These are phyloP conservation scores for Erebia epiphron DNA, from an alignment of 2,888 invertebrate genomes.

Conservation along the genomic window DNA sequence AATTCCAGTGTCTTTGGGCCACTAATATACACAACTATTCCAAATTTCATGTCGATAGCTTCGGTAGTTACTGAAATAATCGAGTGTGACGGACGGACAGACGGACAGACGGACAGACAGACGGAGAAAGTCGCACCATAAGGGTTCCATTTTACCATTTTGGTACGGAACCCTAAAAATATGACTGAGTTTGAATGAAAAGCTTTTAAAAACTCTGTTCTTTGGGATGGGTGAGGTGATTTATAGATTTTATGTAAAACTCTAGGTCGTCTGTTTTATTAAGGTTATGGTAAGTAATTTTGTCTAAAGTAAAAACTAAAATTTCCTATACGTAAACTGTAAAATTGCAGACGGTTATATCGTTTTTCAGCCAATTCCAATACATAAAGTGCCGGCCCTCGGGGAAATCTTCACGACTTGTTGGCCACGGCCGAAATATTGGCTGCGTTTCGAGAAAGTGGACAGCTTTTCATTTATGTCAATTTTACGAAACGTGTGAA, in stretches of 20 bases:
- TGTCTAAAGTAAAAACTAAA: background rate
- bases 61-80: too few relatives aligned
- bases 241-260: background rate
- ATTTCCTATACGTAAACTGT: background rate
- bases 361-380: constrained; percentile 2
- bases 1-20: too few relatives aligned
- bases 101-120: too few relatives aligned
- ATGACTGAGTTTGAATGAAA: too few relatives aligned
- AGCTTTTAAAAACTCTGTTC: too few relatives aligned
- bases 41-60: too few relatives aligned
- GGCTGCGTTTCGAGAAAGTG: constrained; percentile 1
- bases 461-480: constrained; percentile 14
- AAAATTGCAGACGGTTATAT: constrained; percentile 4
- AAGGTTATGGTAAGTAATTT: background rate
- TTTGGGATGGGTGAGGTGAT: too few relatives aligned
- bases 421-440: constrained; percentile 4
- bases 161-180: too few relatives aligned
- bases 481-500: constrained; percentile 18
- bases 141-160: too few relatives aligned
- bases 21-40: too few relatives aligned
- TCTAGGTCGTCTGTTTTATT: background rate
- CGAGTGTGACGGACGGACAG: too few relatives aligned
- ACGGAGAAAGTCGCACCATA: too few relatives aligned
- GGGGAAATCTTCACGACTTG: constrained; percentile 19
- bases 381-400: background rate